Evolutionary conservation across 2,888 invertebrate species (phyloP).

Genomic region (Lasioglossum zephyrum): DNA sequence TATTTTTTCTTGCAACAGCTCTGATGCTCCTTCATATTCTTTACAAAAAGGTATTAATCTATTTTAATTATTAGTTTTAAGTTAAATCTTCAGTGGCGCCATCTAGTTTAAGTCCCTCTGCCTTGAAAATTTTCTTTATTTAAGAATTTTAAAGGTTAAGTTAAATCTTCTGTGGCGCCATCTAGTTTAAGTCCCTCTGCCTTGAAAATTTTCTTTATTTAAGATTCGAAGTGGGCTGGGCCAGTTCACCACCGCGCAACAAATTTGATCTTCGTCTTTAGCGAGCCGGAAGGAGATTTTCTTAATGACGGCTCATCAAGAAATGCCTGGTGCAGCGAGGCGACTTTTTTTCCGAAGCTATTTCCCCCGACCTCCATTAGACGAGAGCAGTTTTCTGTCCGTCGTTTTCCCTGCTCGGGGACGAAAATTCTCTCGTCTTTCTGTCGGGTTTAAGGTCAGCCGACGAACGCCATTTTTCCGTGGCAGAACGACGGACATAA

Average conservation of each 20-base stretch:
- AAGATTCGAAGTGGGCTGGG: neutral
- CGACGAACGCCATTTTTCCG: constrained; percentile 60
- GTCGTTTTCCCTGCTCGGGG: constrained; percentile 8
- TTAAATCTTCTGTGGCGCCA: neutral
- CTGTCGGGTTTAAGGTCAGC: constrained; percentile 69
- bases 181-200: too few species aligned
- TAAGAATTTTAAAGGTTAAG: neutral
- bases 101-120: too few species aligned
- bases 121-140: too few species aligned
- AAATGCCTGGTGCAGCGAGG: neutral
- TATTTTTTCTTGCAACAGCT: too few species aligned
- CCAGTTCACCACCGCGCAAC: neutral
- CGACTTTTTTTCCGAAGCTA: constrained; percentile 8
- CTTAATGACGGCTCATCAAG: neutral
- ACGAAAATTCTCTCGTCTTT: constrained; percentile 44
- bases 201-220: too few species aligned
- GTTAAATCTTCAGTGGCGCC: too few species aligned
- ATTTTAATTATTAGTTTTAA: too few species aligned
- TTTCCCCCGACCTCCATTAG: neutral
- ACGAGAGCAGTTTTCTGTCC: neutral
- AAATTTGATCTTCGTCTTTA: neutral
- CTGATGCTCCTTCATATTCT: too few species aligned
- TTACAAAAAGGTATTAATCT: too few species aligned
- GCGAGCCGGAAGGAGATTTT: neutral
- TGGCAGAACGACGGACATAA: constrained; percentile 58